Percentiles rank a stretch among this genome's conserved stretches.
These are phyloP conservation scores for Ciconia boyciana DNA, from an alignment of 2,113 vertebrate genomes.

Conservation along the genomic window DNA sequence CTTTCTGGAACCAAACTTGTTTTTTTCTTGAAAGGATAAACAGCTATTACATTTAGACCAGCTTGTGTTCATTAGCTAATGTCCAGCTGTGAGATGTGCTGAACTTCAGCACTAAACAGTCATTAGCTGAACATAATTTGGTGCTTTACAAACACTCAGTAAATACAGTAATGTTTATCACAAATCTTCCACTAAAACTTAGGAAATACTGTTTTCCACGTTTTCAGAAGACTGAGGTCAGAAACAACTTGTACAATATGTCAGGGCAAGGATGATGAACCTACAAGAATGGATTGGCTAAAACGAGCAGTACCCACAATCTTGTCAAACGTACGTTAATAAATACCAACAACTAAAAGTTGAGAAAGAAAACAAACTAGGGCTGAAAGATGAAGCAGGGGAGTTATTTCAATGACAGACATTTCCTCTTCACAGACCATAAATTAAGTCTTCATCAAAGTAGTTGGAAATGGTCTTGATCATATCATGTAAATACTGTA, in stretches of 20 bases:
- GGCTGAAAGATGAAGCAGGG: not conserved
- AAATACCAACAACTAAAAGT: not conserved
- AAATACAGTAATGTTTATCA: not conserved
- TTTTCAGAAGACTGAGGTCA: not conserved
- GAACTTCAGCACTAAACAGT: not conserved
- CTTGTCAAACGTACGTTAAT: not conserved
- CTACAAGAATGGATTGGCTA: not conserved
- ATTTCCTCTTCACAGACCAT: not conserved
- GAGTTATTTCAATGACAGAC: not conserved
- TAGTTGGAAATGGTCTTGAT: not conserved
- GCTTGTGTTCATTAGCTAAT: constrained; percentile 26
- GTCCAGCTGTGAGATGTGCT: constrained; percentile 25
- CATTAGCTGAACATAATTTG: not conserved
- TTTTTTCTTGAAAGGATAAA: constrained; percentile 18
- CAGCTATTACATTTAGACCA: not conserved
- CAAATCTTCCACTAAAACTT: not conserved
- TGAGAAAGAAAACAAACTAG: not conserved
- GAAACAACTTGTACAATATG: not conserved
- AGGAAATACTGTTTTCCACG: not conserved
- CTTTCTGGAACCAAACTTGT: not conserved
- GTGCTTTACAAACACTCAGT: not conserved
- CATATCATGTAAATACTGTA: not conserved
- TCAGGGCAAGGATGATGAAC: not conserved
- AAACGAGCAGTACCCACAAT: not conserved
- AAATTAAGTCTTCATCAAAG: not conserved